Evolutionary conservation across 1,140 invertebrate species (phyloP).

Genomic region (Heliconius melpomene): DNA sequence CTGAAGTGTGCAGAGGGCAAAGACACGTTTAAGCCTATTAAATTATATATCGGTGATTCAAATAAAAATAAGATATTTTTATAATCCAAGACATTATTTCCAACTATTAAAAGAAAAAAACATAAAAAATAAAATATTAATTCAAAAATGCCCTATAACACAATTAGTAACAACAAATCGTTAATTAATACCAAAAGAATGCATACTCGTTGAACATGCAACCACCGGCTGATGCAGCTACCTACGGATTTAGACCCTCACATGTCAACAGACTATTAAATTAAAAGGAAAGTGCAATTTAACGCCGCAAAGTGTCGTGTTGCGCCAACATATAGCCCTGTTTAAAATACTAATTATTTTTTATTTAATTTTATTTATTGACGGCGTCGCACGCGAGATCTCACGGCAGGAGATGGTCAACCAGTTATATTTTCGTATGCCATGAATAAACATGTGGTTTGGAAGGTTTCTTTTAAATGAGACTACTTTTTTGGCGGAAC

Average conservation of each 20-base stretch:
- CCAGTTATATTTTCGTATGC: conserved; percentile 39
- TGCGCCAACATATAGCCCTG: conserved; percentile 57
- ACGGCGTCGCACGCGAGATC: conserved; percentile 57
- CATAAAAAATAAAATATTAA: not conserved
- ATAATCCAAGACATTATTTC: too few species aligned
- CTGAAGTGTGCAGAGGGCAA: too few species aligned
- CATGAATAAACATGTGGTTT: conserved; percentile 62
- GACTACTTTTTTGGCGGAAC: conserved; percentile 55
- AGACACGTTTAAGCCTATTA: too few species aligned
- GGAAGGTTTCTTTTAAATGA: conserved; percentile 54
- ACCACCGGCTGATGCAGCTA: not conserved
- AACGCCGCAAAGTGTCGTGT: conserved; percentile 63
- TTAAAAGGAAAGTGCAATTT: conserved; percentile 57
- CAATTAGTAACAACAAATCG: conserved; percentile 11
- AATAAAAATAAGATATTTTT: too few species aligned
- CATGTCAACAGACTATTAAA: conserved; percentile 63
- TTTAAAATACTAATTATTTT: conserved; percentile 68
- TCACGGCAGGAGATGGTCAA: conserved; percentile 50
- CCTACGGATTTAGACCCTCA: conserved; percentile 33
- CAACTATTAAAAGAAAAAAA: not conserved
- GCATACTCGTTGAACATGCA: not conserved
- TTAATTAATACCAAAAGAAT: conserved; percentile 16
- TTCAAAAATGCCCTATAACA: conserved; percentile 21
- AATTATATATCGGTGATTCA: too few species aligned
- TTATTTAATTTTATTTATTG: conserved; percentile 75